Percentiles rank a stretch among this genome's conserved stretches.
Conservation (phyloP, 2,797 vertebrate genomes). For the Poecilia velifera region DNA sequence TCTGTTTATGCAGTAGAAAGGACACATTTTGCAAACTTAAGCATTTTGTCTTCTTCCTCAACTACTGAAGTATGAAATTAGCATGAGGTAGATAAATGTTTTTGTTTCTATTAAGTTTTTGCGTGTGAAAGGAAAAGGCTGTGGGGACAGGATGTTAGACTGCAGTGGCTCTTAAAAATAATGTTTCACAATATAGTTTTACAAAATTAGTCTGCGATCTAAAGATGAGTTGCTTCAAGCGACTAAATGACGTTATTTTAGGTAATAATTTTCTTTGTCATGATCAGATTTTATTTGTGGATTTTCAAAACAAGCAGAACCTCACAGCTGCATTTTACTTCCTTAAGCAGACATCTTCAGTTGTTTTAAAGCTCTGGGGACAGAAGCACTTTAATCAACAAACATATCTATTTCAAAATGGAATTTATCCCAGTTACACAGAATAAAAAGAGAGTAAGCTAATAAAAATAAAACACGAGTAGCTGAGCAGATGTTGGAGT, state of each 20-base stretch:
- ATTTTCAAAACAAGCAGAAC: constrained; percentile 25
- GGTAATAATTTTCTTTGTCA: constrained; percentile 23
- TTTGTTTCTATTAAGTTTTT: background rate
- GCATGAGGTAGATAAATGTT: constrained; percentile 1
- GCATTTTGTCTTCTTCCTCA: constrained; percentile 69
- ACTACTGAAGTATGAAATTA: constrained; percentile 72
- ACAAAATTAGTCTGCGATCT: background rate
- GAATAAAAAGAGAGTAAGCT: background rate
- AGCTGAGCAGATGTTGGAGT: background rate
- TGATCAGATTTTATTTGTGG: background rate
- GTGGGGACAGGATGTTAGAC: background rate
- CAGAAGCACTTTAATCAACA: constrained; percentile 61
- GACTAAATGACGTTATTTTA: constrained; percentile 37
- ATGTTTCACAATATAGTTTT: background rate
- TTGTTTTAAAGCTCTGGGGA: constrained; percentile 55
- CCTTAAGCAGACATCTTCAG: constrained; percentile 56
- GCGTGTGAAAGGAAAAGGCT: background rate
- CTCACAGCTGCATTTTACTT: constrained; percentile 41
- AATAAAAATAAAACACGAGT: background rate
- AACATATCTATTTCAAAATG: constrained; percentile 45
- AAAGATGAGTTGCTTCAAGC: background rate
- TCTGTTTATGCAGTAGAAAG: constrained; percentile 55
- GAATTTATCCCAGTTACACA: constrained; percentile 30
- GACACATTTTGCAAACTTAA: constrained; percentile 74
- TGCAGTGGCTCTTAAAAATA: background rate